phyloP scores from a whole-genome alignment of 37 sponge, comb jelly and placozoan genomes.

The Crambe crambe region DNA sequence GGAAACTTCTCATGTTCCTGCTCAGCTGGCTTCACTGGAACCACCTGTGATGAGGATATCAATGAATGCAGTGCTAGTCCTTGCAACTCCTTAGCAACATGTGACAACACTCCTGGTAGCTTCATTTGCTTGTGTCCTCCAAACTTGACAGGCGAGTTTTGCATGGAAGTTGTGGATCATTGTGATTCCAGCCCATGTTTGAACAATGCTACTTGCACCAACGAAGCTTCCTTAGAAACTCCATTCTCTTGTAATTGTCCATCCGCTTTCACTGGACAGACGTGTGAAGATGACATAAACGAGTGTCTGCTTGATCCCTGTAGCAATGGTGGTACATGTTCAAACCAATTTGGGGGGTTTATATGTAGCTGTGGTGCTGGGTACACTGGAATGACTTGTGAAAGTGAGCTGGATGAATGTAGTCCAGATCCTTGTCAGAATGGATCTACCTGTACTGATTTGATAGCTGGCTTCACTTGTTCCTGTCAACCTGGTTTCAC shows the following conservation, averaged over 20 bases:
- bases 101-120: constrained; percentile 1
- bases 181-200: constrained; percentile 40
- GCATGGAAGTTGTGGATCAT: constrained; percentile 34
- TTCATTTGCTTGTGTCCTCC: constrained; percentile 53
- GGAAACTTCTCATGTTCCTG: constrained; percentile 58
- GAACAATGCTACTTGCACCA: constrained; percentile 40
- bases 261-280: constrained; percentile 41
- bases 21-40: constrained; percentile 50
- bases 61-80: constrained; percentile 50
- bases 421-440: constrained; percentile 32
- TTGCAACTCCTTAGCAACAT: constrained; percentile 46
- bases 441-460: constrained; percentile 41
- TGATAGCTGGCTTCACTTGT: constrained; percentile 15
- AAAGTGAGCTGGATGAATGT: constrained; percentile 34
- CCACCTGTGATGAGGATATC: constrained; percentile 24
- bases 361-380: constrained; percentile 53
- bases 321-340: constrained; percentile 25
- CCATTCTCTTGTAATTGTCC: constrained; percentile 34
- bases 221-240: constrained; percentile 1
- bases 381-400: constrained; percentile 16
- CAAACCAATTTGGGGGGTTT: constrained; percentile 26
- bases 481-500: constrained; percentile 56
- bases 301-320: constrained; percentile 45
- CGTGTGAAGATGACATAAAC: constrained; percentile 40
- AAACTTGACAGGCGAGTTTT: constrained; percentile 38